phyloP scores from a whole-genome alignment of 2,113 vertebrate genomes.

The Xerus inauris region DNA sequence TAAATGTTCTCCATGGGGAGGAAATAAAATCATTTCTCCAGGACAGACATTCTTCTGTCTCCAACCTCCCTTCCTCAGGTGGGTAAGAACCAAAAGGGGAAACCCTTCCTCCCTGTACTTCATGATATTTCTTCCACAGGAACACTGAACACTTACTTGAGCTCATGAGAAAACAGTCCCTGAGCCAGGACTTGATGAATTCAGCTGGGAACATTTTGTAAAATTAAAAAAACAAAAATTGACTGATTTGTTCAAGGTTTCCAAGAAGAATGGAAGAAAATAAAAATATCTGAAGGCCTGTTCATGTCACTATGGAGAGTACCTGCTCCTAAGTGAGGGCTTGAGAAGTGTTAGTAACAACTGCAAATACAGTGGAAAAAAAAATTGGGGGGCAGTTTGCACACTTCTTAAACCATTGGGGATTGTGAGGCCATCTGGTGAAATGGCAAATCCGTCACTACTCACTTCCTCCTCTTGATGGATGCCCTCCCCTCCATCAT shows the following conservation, averaged over 20 bases:
- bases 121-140: not conserved
- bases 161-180: not conserved
- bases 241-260: not conserved
- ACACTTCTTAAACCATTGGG: not conserved
- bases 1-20: not conserved
- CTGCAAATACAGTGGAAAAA: not conserved
- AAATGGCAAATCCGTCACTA: accelerated
- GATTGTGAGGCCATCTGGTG: not conserved
- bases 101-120: not conserved
- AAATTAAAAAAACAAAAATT: not conserved
- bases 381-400: not conserved
- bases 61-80: not conserved
- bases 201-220: not conserved
- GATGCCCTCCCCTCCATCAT: not conserved
- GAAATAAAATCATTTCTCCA: not conserved
- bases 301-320: not conserved
- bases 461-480: not conserved
- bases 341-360: not conserved
- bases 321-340: not conserved
- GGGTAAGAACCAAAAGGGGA: not conserved
- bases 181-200: not conserved
- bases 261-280: conserved; percentile 1
- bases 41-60: not conserved
- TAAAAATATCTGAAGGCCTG: not conserved
- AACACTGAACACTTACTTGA: not conserved